phyloP scores from a whole-genome alignment of 2,888 invertebrate species.

The Brachyptera risi region DNA sequence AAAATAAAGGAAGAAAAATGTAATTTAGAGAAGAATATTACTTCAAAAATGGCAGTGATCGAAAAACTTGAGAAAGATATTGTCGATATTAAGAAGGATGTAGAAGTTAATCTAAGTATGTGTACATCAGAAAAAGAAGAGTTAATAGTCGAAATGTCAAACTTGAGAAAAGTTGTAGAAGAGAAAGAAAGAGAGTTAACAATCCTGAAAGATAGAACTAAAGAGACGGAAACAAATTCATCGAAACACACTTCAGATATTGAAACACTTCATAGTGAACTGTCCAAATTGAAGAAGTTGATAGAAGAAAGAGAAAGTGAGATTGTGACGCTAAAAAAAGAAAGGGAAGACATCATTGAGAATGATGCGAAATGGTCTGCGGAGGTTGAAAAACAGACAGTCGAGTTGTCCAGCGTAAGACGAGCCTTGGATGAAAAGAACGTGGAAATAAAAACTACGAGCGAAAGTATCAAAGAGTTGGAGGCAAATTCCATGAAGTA shows the following conservation, averaged over 20 bases:
- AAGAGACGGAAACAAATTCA: background rate
- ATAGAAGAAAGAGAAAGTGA: background rate
- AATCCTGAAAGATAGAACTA: background rate
- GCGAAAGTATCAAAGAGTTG: too few relatives aligned
- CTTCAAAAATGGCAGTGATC: background rate
- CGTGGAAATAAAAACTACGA: too few relatives aligned
- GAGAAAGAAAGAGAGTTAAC: constrained; percentile 3
- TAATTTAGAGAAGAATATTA: background rate
- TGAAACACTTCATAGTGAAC: background rate
- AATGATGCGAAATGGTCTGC: background rate
- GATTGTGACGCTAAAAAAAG: background rate
- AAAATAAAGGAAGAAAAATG: background rate
- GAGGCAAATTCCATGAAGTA: too few relatives aligned
- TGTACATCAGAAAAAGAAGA: background rate
- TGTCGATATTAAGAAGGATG: background rate
- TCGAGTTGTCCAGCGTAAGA: too few relatives aligned
- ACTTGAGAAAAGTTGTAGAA: background rate
- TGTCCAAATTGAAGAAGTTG: background rate
- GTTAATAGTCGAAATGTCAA: background rate
- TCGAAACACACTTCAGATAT: background rate
- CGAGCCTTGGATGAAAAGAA: too few relatives aligned
- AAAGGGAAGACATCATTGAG: background rate
- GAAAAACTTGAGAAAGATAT: background rate
- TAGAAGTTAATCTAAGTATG: background rate
- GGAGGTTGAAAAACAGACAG: too few relatives aligned